These are phyloP conservation scores for Deilephila porcellus DNA, from an alignment of 2,888 invertebrate genomes.

Conservation along the genomic window DNA sequence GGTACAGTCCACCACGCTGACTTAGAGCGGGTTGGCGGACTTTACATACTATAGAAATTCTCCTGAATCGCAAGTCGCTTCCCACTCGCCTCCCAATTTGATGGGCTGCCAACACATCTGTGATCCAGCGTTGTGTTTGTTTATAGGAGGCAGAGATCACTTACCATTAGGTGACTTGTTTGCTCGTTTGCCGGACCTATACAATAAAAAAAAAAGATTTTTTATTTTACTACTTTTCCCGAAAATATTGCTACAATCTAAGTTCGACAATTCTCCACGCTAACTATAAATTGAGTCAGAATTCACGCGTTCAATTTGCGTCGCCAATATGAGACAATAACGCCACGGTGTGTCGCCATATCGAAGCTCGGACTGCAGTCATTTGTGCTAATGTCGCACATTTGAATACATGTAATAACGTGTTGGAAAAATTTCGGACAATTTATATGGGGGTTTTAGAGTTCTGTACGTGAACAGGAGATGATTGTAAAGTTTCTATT, in stretches of 20 bases:
- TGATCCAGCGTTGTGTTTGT: too few relatives aligned
- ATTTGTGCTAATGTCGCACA: conserved; percentile 6
- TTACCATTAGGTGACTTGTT: too few relatives aligned
- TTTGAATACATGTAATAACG: neutral
- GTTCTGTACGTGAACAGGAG: neutral
- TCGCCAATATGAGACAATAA: conserved; percentile 61
- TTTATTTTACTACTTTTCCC: neutral
- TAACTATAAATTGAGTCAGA: conserved; percentile 59
- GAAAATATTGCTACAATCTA: neutral
- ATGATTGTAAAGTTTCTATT: too few relatives aligned
- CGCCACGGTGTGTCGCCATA: conserved; percentile 33
- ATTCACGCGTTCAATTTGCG: conserved; percentile 63
- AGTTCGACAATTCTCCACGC: conserved; percentile 30
- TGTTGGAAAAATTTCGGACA: neutral
- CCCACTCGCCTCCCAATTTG: too few relatives aligned
- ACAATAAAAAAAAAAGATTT: too few relatives aligned
- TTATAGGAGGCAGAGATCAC: too few relatives aligned
- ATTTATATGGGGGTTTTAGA: neutral
- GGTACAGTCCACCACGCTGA: too few relatives aligned
- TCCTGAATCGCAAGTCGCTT: too few relatives aligned
- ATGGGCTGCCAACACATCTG: too few relatives aligned
- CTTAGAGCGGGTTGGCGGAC: too few relatives aligned
- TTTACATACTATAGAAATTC: too few relatives aligned
- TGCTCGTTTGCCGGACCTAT: too few relatives aligned
- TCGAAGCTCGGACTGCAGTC: conserved; percentile 12